phyloP scores from a whole-genome alignment of 1,140 invertebrate genomes.

The Caenorhabditis tropicalis region DNA sequence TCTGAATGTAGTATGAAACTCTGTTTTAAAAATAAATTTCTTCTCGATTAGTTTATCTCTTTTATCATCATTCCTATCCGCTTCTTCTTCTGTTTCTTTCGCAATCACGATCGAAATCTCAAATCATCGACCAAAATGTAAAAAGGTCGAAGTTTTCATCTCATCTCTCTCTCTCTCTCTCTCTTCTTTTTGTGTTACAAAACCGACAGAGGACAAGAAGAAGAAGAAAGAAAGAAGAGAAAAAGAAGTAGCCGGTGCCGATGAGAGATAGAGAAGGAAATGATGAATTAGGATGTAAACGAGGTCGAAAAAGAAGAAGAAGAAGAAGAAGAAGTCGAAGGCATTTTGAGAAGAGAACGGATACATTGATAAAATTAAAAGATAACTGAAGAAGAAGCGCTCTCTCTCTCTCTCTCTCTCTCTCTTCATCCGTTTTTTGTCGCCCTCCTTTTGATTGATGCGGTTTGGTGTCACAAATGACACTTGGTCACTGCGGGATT shows the following conservation, averaged over 20 bases:
- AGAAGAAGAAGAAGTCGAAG: not conserved
- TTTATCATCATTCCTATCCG: too few species aligned
- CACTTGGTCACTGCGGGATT: not conserved
- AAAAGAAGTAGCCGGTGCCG: not conserved
- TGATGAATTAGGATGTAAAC: slow-evolving; percentile 22
- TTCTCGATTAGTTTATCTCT: too few species aligned
- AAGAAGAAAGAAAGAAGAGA: too few species aligned
- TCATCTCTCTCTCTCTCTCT: not conserved
- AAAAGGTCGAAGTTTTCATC: not conserved
- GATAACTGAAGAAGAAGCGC: not conserved
- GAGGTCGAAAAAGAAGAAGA: not conserved
- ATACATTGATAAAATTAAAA: not conserved
- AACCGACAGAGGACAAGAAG: not conserved
- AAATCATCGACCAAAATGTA: slow-evolving; percentile 26
- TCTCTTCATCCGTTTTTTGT: not conserved
- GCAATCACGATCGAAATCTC: not conserved
- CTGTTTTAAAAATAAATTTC: too few species aligned
- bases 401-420: too few species aligned
- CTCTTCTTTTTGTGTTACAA: not conserved
- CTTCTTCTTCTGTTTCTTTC: too few species aligned
- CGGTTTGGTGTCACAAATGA: slow-evolving; percentile 12
- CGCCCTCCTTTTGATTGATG: slow-evolving; percentile 4
- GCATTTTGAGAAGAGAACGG: not conserved
- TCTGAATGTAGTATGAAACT: too few species aligned
- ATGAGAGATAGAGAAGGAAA: too few species aligned